Evolutionary conservation across 2,797 vertebrate genomes (phyloP), one percentile per base, ranked within the genome.

Genomic region (Threskiornis aethiopicus): DNA sequence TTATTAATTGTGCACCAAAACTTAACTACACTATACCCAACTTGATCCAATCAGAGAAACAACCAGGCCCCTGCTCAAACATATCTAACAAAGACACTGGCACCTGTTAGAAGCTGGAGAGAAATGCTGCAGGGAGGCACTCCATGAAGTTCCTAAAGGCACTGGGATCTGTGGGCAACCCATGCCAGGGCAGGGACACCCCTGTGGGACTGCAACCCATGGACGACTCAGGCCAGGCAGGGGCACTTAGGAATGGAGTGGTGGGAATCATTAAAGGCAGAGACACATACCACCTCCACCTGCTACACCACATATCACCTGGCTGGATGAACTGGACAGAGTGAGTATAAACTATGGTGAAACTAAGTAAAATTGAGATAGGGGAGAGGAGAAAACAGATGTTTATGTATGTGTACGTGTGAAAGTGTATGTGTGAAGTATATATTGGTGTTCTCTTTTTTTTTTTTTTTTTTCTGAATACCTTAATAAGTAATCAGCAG

Each of bases 131-230:
- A 4, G 20, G 8, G 21, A 44, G 16, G 24, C 6, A 22, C 5
- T 69, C 28, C 33, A 26, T 39, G 12, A 70, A 52, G 9, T 47
- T 8, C 3, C 11, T 37, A 41, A 65, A 39, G 28, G 25, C 16
- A 33, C 6, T 2, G 5, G 18, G 12, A 2, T 52, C 24, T 46
- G 42, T 8, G 24, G 7, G 7, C 2, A 4, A 31, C 4, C 22
- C 5, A 6, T 1, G 1, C 2, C 5, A 9, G 26, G 13, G 21
- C 35, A n/a, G 10, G 11, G 35, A 20, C 5, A 66, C 5, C 22
- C 3, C 1, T 28, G 20, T 31, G 42, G 16, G 25, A 24, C 31
- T 35, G 4, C 21, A 35, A 16, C 44, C 11, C 37, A 17, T 16
- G 10, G 15, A 31, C 17, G 16, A 21, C 15, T 5, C 25, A n/a